Conservation (phyloP, 2,888 invertebrate genomes). For the Melanotus villosus region DNA sequence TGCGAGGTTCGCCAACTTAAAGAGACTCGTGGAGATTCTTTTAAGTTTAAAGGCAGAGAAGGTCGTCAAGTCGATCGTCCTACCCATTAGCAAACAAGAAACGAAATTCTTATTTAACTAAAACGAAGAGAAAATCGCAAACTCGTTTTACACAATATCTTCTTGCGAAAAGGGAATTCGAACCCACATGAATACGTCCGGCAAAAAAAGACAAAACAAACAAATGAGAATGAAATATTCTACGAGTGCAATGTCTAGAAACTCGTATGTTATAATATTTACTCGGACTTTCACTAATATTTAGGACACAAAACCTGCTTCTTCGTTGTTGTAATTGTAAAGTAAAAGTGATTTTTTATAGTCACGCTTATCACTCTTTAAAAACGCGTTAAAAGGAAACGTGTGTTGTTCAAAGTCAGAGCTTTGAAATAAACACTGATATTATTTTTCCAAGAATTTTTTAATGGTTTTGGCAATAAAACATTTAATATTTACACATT, state of each 20-base stretch:
- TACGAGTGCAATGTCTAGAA: constrained; percentile 11
- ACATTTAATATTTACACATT: too few species aligned
- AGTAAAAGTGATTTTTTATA: constrained; percentile 22
- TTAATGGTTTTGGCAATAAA: too few species aligned
- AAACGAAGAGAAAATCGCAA: constrained; percentile 7
- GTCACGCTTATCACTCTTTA: constrained; percentile 18
- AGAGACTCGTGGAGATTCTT: constrained; percentile 25
- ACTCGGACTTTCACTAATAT: constrained; percentile 23
- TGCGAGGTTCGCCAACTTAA: constrained; percentile 8
- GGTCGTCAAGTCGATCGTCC: constrained; percentile 26
- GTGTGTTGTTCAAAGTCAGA: background rate
- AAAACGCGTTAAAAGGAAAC: constrained; percentile 5
- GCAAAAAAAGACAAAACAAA: background rate
- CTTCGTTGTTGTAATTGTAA: constrained; percentile 25
- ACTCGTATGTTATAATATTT: constrained; percentile 20
- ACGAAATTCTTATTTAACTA: constrained; percentile 4
- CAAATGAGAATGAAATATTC: constrained; percentile 1
- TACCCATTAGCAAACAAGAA: constrained; percentile 23
- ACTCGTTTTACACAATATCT: background rate
- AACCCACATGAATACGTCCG: too few species aligned
- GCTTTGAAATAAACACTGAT: background rate
- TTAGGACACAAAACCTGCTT: constrained; percentile 22
- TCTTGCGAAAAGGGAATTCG: background rate
- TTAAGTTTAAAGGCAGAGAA: constrained; percentile 20
- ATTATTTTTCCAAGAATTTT: background rate